Conservation (phyloP, 2,797 vertebrate species). For the Gobionotothen gibberifrons region DNA sequence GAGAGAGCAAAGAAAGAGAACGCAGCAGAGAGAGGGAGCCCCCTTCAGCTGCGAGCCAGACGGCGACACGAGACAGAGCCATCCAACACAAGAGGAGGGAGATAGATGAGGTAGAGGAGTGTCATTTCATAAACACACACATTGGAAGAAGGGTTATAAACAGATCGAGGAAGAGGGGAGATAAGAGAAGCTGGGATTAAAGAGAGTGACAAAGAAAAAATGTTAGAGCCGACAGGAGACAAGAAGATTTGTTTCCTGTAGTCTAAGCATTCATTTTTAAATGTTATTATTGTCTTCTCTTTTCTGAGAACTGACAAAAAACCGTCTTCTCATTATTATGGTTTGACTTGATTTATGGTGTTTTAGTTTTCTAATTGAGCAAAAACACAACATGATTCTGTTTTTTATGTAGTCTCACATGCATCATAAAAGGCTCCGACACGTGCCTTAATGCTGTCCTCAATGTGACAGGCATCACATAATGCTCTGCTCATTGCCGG, state of each 20-base stretch:
- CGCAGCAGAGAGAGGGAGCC: conserved; percentile 55
- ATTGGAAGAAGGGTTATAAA: conserved; percentile 37
- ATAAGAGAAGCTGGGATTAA: conserved; percentile 54
- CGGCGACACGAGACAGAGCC: conserved; percentile 75
- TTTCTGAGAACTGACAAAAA: conserved; percentile 23
- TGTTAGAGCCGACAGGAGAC: conserved; percentile 43
- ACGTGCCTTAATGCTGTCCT: conserved; percentile 52
- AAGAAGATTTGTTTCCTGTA: conserved; percentile 51
- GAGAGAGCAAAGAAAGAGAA: conserved; percentile 61
- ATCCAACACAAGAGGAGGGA: conserved; percentile 82
- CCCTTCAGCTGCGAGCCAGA: conserved; percentile 64
- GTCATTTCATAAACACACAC: conserved; percentile 38
- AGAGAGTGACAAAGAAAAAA: conserved; percentile 46
- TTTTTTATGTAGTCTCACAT: conserved; percentile 43
- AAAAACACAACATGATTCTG: conserved; percentile 12
- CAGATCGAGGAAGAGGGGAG: conserved; percentile 41
- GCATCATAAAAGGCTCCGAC: conserved; percentile 34
- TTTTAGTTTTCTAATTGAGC: conserved; percentile 28
- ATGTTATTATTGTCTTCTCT: conserved; percentile 44
- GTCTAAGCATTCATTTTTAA: conserved; percentile 60
- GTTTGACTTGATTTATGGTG: conserved; percentile 26
- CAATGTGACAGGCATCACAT: conserved; percentile 67
- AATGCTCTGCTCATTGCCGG: conserved; percentile 44
- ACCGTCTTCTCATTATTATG: conserved; percentile 22
- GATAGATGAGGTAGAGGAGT: conserved; percentile 79